phyloP scores from a whole-genome alignment of 2,888 invertebrate genomes.

The Eupithecia inturbata region DNA sequence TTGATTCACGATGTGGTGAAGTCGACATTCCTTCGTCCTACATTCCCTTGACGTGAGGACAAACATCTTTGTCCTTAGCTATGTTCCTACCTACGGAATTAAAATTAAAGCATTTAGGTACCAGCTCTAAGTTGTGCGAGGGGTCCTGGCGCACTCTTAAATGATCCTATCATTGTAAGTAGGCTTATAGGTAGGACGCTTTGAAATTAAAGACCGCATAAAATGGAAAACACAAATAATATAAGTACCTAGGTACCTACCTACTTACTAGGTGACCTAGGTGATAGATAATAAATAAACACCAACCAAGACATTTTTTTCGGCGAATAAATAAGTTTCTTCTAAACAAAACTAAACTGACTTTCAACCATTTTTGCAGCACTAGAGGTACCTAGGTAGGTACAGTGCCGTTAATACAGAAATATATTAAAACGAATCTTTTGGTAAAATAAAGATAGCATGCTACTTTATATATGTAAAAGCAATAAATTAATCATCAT shows the following conservation, averaged over 20 bases:
- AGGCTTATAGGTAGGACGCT: too few relatives aligned
- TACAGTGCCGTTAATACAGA: too few relatives aligned
- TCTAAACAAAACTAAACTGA: neutral
- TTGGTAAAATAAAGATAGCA: too few relatives aligned
- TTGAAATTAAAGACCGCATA: too few relatives aligned
- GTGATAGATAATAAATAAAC: neutral
- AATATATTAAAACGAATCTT: too few relatives aligned
- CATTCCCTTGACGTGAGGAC: slow-evolving; percentile 16
- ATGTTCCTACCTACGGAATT: too few relatives aligned
- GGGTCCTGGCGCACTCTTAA: neutral
- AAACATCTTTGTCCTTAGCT: neutral
- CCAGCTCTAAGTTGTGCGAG: neutral
- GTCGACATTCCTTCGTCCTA: slow-evolving; percentile 5
- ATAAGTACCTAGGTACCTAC: too few relatives aligned
- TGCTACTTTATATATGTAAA: too few relatives aligned
- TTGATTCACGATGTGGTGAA: slow-evolving; percentile 22
- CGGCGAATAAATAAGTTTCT: neutral
- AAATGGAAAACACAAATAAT: neutral
- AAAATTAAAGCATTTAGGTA: neutral
- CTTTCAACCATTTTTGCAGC: neutral
- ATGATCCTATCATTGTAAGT: neutral
- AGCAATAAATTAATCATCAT: too few relatives aligned
- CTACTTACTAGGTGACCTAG: neutral
- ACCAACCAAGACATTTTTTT: neutral
- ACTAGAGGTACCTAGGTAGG: neutral